Base-by-base conservation (phyloP, 2,888 invertebrate genomes). In the Epirrhoe alternata region DNA sequence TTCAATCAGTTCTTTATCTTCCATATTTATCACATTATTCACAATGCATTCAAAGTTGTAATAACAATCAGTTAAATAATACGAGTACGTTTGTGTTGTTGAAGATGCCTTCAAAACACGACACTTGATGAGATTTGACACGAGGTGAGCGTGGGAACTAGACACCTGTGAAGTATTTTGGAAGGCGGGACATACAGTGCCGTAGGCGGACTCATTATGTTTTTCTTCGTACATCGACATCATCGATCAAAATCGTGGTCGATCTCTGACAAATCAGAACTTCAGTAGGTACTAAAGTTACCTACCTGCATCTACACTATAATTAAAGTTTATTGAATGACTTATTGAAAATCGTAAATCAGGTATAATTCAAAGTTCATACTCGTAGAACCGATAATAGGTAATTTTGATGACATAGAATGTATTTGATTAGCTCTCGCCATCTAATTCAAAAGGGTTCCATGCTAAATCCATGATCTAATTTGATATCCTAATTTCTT, bases 121-220 rank as follows among this genome's bases (percentile, higher is more conserved):
- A 14, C 14, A 52, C 57, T 50, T 56, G 30, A 57, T 57, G 51
- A 35, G 45, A 10, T 31, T 55, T 38, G 47, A 51, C 51, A 54
- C 12, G 38, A 42, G 12, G 12, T 61, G 55, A 60, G 61, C 69
- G 69, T 72, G 71, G 69, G 71, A 72, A 69, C 24, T 12, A 16
- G 14, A 47, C 14, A 47, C 38, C 38, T 42, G 38, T 12, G 38
- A 35, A 35, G 10, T 12, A 12, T 47, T 7, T 47, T 47, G 14
- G 47, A 14, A 47, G 16, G 6, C 47, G 14, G 47, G 5, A 45
- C 45, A n/a, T 31, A 10, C 31, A 47, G 30, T 7, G n/a, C 24
- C 17, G 47, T 57, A 47, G 47, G 47, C 47, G 33, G n/a, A 50
- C 17, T 55, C 54, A 65, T 56, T 56, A 56, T 45, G 55, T 51